A percentile compares a stretch with the other conserved stretches of the same genome.
Conservation (phyloP, 2,113 vertebrate species). For the Takifugu bimaculatus region DNA sequence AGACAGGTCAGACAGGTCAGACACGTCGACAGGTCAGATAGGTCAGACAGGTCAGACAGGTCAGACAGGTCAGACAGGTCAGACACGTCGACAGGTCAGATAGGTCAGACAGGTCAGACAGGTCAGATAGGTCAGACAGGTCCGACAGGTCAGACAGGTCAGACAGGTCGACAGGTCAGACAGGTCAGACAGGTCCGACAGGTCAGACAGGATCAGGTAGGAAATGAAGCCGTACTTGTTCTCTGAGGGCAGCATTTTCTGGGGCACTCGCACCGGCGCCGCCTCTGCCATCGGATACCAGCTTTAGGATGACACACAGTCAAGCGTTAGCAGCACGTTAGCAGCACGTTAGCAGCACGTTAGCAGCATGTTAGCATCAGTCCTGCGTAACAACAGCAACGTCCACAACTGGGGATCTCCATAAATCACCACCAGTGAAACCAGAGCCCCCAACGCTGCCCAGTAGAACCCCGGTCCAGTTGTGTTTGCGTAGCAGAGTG, state of each 20-base stretch:
- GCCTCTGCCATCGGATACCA: constrained; percentile 74
- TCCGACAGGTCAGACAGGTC: no score
- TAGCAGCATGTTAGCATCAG: constrained; percentile 37
- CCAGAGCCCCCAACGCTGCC: constrained; percentile 71
- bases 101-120: no score
- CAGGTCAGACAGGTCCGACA: no score
- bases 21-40: no score
- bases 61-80: no score
- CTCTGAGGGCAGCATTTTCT: constrained; percentile 77
- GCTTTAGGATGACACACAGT: constrained; percentile 69
- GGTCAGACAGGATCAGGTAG: constrained; percentile 20
- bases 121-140: no score
- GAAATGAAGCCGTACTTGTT: constrained; percentile 68
- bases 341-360: no score
- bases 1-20: no score
- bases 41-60: no score
- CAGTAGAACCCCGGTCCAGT: constrained; percentile 34
- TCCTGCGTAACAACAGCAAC: constrained; percentile 12
- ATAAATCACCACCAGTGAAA: constrained; percentile 65
- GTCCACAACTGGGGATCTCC: constrained; percentile 9
- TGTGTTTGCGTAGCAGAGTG: no score
- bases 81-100: no score
- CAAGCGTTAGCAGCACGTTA: constrained; percentile 50
- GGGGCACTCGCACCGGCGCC: constrained; percentile 67
- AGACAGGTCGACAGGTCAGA: no score